These are phyloP conservation scores for Melanaphis sacchari DNA, from an alignment of 1,140 invertebrate genomes.

Conservation along the genomic window DNA sequence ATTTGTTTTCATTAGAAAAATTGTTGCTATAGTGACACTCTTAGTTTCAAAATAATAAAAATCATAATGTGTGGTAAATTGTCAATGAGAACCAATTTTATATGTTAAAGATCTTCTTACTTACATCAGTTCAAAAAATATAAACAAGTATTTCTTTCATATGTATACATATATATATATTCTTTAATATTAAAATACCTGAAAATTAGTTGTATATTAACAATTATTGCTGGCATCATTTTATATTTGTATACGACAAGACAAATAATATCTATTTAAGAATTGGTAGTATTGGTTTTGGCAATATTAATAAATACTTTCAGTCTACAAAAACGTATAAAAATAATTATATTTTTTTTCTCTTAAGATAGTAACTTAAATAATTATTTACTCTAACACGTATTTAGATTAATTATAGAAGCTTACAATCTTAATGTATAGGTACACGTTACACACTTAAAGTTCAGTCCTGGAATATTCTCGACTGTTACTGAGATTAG, in stretches of 20 bases:
- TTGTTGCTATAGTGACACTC: not conserved
- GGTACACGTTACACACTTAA: not conserved
- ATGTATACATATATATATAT: not conserved
- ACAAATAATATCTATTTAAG: not conserved
- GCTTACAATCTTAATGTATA: not conserved
- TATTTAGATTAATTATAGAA: not conserved
- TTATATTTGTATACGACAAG: not conserved
- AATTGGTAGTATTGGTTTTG: not conserved
- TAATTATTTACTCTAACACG: not conserved
- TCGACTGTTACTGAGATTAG: not conserved
- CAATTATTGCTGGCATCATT: constrained; percentile 15
- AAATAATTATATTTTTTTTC: not conserved
- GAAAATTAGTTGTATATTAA: not conserved
- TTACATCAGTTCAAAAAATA: not conserved
- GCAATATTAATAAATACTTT: not conserved
- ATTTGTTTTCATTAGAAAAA: not conserved
- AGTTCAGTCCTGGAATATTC: not conserved
- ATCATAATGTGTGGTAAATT: not conserved
- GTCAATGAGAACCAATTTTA: not conserved
- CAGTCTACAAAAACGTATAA: not conserved
- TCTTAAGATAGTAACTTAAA: not conserved
- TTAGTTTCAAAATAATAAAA: not conserved
- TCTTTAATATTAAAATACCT: not conserved
- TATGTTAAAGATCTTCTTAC: not conserved
- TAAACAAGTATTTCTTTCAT: not conserved